phyloP scores from a whole-genome alignment of 1,140 invertebrate species.

The Leptinotarsa defecta region DNA sequence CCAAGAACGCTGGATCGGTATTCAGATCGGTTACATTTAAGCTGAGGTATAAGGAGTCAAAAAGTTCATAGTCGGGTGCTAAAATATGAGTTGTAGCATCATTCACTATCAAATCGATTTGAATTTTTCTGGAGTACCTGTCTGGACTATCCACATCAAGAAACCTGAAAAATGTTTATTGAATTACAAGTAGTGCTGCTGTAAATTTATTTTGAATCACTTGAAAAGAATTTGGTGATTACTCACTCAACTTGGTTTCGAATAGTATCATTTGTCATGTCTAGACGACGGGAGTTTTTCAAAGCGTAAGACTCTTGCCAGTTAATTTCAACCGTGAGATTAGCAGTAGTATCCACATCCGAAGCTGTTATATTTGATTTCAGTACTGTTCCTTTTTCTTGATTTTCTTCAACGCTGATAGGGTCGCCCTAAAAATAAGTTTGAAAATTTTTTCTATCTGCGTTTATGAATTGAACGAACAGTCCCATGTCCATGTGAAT shows the following conservation, averaged over 20 bases:
- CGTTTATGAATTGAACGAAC: too few species aligned
- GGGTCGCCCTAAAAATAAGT: conserved; percentile 16
- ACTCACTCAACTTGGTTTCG: conserved; percentile 24
- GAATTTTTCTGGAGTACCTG: conserved; percentile 15
- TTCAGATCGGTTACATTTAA: conserved; percentile 58
- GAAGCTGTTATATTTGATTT: conserved; percentile 56
- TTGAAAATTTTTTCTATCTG: too few species aligned
- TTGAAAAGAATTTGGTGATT: not conserved
- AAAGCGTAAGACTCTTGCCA: conserved; percentile 61
- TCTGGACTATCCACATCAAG: conserved; percentile 31
- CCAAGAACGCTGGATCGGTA: conserved; percentile 50
- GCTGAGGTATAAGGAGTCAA: conserved; percentile 60
- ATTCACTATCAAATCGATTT: conserved; percentile 28
- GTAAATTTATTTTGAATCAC: too few species aligned
- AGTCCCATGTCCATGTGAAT: too few species aligned
- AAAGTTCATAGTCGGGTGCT: conserved; percentile 60
- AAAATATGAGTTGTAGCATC: not conserved
- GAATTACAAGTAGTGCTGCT: too few species aligned
- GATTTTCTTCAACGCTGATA: conserved; percentile 59
- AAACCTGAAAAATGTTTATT: conserved; percentile 34
- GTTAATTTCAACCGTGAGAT: conserved; percentile 60
- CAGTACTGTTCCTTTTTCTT: conserved; percentile 54
- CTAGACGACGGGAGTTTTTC: conserved; percentile 58
- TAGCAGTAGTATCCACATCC: conserved; percentile 61
- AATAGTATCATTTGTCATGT: conserved; percentile 43